Percentiles rank a stretch among this genome's conserved stretches.
These are phyloP conservation scores for Petrocephalus sullivani DNA, from an alignment of 2,797 vertebrate genomes.

Conservation along the genomic window DNA sequence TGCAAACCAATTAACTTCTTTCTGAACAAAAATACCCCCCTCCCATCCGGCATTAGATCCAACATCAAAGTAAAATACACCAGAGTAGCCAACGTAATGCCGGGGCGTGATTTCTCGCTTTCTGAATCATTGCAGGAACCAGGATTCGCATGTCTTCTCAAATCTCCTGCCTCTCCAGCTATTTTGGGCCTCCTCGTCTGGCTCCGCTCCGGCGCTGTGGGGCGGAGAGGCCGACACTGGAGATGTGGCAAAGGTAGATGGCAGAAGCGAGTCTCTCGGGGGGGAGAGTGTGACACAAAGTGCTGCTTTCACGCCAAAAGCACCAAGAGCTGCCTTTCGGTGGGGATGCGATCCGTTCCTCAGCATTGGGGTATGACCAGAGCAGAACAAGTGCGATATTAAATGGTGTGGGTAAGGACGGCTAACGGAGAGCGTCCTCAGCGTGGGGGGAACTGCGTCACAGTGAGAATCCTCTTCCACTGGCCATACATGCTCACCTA, in stretches of 20 bases:
- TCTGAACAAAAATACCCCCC: neutral
- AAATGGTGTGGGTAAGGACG: neutral
- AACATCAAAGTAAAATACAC: neutral
- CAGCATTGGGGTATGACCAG: neutral
- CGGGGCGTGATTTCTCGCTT: neutral
- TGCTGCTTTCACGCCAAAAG: neutral
- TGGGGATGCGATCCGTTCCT: neutral
- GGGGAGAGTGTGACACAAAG: neutral
- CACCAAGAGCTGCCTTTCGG: neutral
- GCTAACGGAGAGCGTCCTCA: neutral
- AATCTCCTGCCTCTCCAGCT: neutral
- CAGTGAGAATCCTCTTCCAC: no score
- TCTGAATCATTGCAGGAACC: neutral
- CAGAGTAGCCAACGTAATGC: neutral
- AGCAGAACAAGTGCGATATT: neutral
- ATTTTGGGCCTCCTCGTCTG: neutral
- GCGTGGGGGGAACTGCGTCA: no score
- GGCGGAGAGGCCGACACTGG: neutral
- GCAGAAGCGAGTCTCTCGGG: neutral
- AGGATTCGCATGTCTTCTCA: neutral
- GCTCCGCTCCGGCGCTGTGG: neutral
- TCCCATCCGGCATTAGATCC: neutral
- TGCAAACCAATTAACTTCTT: neutral
- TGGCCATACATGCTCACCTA: no score
- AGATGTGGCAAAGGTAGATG: neutral